Conservation (phyloP, 2,888 invertebrate genomes). For the Listrodromus nycthemerus region DNA sequence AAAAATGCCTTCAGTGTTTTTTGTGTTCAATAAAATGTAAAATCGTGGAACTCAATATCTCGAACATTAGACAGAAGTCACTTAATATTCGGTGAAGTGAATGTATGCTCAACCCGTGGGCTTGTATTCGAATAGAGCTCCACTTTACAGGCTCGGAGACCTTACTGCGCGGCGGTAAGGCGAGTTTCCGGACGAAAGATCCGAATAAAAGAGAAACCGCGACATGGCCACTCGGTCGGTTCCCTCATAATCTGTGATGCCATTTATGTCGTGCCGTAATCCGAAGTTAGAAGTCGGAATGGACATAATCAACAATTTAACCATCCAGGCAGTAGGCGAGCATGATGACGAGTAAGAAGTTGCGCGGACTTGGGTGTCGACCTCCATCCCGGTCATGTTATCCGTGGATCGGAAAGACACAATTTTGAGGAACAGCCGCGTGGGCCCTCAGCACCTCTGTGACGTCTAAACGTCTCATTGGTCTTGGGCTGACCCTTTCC, state of each 20-base stretch:
- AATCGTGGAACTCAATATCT: background rate
- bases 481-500: constrained; percentile 81
- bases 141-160: background rate
- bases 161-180: background rate
- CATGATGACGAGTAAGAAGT: constrained; percentile 67
- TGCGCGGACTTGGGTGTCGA: constrained; percentile 27
- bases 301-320: constrained; percentile 85
- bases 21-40: background rate
- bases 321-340: constrained; percentile 77
- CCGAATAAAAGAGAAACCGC: constrained; percentile 45
- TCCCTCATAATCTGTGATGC: constrained; percentile 64
- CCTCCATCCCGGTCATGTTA: constrained; percentile 74
- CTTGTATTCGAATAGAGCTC: background rate
- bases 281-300: constrained; percentile 81
- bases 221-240: constrained; percentile 44
- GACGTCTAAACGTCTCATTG: constrained; percentile 80
- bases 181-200: constrained; percentile 35
- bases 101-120: background rate
- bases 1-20: background rate
- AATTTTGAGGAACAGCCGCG: constrained; percentile 84
- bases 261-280: constrained; percentile 75
- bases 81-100: constrained; percentile 29
- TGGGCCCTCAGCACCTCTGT: constrained; percentile 82
- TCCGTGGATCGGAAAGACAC: constrained; percentile 84
- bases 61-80: background rate